phyloP scores from a whole-genome alignment of 2,888 invertebrate genomes.

The Oligia strigilis region DNA sequence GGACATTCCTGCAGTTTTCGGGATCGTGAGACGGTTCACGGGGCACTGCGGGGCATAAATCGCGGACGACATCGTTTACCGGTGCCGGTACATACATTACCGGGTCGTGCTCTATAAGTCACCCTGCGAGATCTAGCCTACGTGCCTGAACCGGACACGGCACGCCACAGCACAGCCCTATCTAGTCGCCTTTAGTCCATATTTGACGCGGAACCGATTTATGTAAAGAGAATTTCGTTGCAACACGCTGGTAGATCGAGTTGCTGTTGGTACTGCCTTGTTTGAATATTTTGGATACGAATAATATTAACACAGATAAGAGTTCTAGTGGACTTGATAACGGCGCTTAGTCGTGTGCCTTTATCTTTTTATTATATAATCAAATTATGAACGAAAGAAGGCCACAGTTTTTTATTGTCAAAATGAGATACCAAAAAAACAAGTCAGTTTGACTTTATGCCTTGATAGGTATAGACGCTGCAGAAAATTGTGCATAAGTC shows the following conservation, averaged over 20 bases:
- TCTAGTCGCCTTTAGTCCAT: constrained; percentile 49
- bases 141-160: constrained; percentile 60
- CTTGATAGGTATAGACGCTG: no score
- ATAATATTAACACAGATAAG: neutral
- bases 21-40: constrained; percentile 72
- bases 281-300: constrained; percentile 30
- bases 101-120: constrained; percentile 73
- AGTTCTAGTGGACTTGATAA: neutral
- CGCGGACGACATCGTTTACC: constrained; percentile 71
- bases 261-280: constrained; percentile 22
- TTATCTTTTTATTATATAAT: no score
- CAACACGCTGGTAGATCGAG: constrained; percentile 36
- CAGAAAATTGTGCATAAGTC: no score
- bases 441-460: no score
- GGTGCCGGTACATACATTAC: constrained; percentile 67
- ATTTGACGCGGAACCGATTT: constrained; percentile 63
- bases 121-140: constrained; percentile 61
- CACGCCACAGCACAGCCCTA: constrained; percentile 33
- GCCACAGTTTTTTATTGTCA: neutral
- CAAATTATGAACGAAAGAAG: neutral
- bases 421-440: neutral
- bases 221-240: constrained; percentile 56
- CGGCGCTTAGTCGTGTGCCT: constrained; percentile 1
- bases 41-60: constrained; percentile 65
- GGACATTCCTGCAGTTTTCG: constrained; percentile 59